phyloP scores from a whole-genome alignment of 2,113 vertebrate genomes.

The Phoenicopterus ruber region DNA sequence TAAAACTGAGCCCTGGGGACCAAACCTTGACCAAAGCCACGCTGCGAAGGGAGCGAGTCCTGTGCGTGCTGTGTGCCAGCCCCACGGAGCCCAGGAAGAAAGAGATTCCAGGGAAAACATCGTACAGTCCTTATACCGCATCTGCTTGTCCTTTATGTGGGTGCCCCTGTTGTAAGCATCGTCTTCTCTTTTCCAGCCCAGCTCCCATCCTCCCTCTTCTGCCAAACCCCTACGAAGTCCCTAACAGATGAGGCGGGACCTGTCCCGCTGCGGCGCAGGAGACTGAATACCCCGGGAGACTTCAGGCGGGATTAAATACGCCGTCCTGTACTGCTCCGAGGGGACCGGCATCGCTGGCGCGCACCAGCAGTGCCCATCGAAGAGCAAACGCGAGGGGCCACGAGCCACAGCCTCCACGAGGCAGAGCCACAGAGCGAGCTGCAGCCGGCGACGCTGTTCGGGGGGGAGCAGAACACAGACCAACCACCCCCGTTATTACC shows the following conservation, averaged over 20 bases:
- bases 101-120: background rate
- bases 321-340: background rate
- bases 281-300: background rate
- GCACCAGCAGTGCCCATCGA: background rate
- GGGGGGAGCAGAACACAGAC: background rate
- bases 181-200: background rate
- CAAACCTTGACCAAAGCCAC: background rate
- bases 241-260: background rate
- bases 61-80: accelerated
- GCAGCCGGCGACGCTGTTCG: background rate
- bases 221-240: background rate
- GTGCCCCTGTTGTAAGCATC: background rate
- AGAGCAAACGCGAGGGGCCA: background rate
- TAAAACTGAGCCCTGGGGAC: background rate
- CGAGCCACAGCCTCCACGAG: background rate
- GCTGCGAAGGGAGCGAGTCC: too few relatives aligned
- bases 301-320: background rate
- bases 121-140: accelerated
- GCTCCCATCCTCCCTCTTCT: background rate
- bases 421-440: background rate
- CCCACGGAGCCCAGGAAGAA: background rate
- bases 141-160: too few relatives aligned
- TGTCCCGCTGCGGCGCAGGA: background rate
- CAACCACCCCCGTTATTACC: background rate
- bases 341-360: background rate